Conservation (phyloP, 2,113 vertebrate genomes). For the Eleginops maclovinus region DNA sequence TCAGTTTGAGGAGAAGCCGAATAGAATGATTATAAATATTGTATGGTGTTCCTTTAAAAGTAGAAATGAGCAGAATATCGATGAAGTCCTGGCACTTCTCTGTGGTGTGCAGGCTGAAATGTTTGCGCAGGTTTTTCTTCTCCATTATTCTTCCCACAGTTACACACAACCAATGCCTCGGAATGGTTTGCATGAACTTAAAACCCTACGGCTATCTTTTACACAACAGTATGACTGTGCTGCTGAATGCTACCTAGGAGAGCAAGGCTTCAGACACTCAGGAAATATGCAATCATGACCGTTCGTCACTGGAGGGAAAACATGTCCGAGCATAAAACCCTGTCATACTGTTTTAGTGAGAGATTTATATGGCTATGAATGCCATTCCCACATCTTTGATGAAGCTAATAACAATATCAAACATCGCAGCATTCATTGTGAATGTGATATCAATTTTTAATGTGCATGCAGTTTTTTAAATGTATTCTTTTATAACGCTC, state of each 20-base stretch:
- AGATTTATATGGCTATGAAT: slow-evolving; percentile 15
- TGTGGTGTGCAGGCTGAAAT: slow-evolving; percentile 12
- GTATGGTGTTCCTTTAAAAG: slow-evolving; percentile 40
- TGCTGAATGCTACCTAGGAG: slow-evolving; percentile 47
- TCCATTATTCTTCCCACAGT: neutral
- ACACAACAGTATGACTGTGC: slow-evolving; percentile 26
- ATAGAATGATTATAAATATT: slow-evolving; percentile 52
- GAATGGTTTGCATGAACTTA: slow-evolving; percentile 30
- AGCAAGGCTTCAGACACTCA: slow-evolving; percentile 50
- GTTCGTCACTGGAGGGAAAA: slow-evolving; percentile 51
- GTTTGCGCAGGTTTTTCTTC: slow-evolving; percentile 1
- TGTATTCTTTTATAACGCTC: slow-evolving; percentile 3
- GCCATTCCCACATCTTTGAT: neutral
- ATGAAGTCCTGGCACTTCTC: slow-evolving; percentile 28
- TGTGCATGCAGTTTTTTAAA: neutral
- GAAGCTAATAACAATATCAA: slow-evolving; percentile 18
- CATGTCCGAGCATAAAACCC: slow-evolving; percentile 41
- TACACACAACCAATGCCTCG: neutral
- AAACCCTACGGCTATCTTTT: slow-evolving; percentile 30
- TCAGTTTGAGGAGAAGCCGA: slow-evolving; percentile 24
- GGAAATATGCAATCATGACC: slow-evolving; percentile 63
- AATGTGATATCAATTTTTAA: slow-evolving; percentile 8
- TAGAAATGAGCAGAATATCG: slow-evolving; percentile 53
- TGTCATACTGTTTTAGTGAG: slow-evolving; percentile 24
- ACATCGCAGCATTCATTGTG: slow-evolving; percentile 20